Evolutionary conservation across 2,888 invertebrate species (phyloP), one percentile per base, ranked within the genome.

Genomic region (Heliconius hortense): DNA sequence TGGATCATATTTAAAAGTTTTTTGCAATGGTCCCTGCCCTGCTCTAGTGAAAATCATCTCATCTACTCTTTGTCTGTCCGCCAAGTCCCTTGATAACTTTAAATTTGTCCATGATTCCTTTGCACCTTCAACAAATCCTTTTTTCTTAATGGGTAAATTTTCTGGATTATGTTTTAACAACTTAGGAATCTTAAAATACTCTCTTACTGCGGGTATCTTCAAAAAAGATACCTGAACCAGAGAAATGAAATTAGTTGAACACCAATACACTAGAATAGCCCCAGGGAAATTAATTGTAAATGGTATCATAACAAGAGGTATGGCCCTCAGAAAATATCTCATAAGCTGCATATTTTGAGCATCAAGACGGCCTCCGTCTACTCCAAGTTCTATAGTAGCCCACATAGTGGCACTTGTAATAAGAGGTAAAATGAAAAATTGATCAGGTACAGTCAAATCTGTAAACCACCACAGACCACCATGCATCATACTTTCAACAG

Each of bases 381-480:
- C 96, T 71, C 98, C 98, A 35, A 97, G 82, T 83, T 98, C 97
- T 73, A 99, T 96, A 3, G 98, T 98, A 0, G 96, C 89, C 88
- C 95, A 96, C 84, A 99, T 91, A 1, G 99, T 98, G 0, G 95
- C 90, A 88, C 97, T 96, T 1, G 99, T 99, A 71, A 98, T 93
- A 1, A 98, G 10, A 0, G 99, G 99, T 75, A 99, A 92, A 21
- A 97, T 80, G 85, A 96, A 99, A 88, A 95, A 97, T 67, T 98
- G 99, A 94, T 99, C 99, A 4, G 97, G 95, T 15, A 98, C 88
- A 0, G 99, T 98, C 66, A 99, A 95, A 94, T 99, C 98, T 4
- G 95, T 93, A 87, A 99, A 99, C 99, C 99, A 99, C 83, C 95
- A 96, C 1, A 98, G 81, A 0, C 99, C 99, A 48, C 99, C 99